phyloP scores from a whole-genome alignment of 2,888 invertebrate genomes.

The Cryptocephalus primarius region DNA sequence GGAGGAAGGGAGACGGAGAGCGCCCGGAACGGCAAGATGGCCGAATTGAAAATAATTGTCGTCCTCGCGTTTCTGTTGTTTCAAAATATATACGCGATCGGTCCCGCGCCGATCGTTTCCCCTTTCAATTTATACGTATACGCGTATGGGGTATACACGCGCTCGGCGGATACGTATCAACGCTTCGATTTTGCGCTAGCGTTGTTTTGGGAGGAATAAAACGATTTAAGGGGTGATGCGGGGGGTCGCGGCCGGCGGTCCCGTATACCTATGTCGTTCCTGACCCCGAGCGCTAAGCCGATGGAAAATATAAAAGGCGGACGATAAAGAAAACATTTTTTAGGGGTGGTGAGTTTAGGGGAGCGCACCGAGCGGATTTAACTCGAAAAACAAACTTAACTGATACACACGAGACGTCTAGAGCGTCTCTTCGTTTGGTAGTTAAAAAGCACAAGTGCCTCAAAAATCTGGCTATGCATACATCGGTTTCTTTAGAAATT shows the following conservation, averaged over 20 bases:
- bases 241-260: no score
- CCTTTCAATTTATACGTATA: no score
- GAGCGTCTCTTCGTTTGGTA: no score
- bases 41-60: background rate
- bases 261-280: no score
- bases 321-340: background rate
- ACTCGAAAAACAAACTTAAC: no score
- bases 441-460: no score
- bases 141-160: background rate
- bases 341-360: background rate
- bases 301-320: background rate
- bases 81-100: background rate
- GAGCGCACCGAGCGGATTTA: no score
- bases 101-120: background rate
- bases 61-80: background rate
- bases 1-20: no score
- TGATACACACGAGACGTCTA: no score
- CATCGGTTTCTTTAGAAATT: no score
- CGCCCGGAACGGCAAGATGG: background rate
- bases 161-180: no score
- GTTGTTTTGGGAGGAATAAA: background rate
- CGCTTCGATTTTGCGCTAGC: background rate
- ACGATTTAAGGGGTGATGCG: background rate
- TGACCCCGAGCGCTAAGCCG: background rate
- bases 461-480: no score